Evolutionary conservation across 2,113 vertebrate species (phyloP).

Genomic region (Trematomus loennbergii): DNA sequence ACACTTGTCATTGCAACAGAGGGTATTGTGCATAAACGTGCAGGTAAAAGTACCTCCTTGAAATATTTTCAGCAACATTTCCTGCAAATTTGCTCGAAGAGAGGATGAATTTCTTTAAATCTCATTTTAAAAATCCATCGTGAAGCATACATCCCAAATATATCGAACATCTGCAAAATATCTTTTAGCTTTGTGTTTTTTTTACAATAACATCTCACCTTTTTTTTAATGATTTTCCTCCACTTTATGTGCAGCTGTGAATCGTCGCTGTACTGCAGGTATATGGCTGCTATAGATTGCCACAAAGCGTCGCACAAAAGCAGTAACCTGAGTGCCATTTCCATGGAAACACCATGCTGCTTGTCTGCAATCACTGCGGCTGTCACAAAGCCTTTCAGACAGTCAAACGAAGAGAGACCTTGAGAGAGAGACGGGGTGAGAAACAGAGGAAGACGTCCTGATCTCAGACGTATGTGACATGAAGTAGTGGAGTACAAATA

Average conservation of each 20-base stretch:
- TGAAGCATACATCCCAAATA: too few species aligned
- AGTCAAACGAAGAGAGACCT: constrained; percentile 77
- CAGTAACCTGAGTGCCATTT: constrained; percentile 78
- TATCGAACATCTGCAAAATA: background rate
- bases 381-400: constrained; percentile 78
- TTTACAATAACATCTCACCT: background rate
- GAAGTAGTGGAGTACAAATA: too few species aligned
- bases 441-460: too few species aligned
- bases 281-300: constrained; percentile 56
- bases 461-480: constrained; percentile 54
- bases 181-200: background rate
- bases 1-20: background rate
- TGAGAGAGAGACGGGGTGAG: constrained; percentile 66
- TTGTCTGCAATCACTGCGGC: constrained; percentile 76
- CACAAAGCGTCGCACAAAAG: constrained; percentile 67
- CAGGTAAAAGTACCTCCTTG: background rate
- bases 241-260: constrained; percentile 10
- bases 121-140: background rate
- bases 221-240: too few species aligned
- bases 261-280: constrained; percentile 59
- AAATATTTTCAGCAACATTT: background rate
- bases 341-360: constrained; percentile 82
- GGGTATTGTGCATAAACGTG: too few species aligned
- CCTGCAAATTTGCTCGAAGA: background rate
- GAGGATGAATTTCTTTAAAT: background rate